phyloP scores from a whole-genome alignment of 2,888 invertebrate genomes.

The Girardia tigrina region DNA sequence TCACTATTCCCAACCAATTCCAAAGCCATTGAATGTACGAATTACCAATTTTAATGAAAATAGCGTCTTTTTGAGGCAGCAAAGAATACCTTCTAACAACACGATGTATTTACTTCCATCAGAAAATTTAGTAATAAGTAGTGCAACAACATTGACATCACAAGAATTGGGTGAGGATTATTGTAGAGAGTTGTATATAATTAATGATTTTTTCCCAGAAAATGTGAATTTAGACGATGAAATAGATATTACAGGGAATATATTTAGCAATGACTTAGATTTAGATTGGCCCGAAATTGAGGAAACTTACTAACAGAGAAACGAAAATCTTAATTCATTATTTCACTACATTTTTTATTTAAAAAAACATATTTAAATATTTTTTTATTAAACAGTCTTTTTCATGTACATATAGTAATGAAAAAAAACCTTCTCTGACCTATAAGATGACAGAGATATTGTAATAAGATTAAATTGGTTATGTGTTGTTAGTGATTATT shows the following conservation, averaged over 20 bases:
- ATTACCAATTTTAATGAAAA: not conserved
- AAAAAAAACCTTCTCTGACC: not conserved
- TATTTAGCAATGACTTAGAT: slow-evolving; percentile 16
- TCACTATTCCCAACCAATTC: not conserved
- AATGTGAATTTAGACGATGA: slow-evolving; percentile 5
- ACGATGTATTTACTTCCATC: slow-evolving; percentile 13
- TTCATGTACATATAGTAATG: not conserved
- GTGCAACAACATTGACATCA: not conserved
- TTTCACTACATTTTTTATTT: not conserved
- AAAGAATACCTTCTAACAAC: not conserved
- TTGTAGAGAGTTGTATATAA: slow-evolving; percentile 18
- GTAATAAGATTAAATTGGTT: slow-evolving; percentile 23
- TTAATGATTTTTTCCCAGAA: slow-evolving; percentile 23
- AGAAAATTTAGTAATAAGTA: slow-evolving; percentile 10
- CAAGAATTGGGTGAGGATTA: slow-evolving; percentile 17
- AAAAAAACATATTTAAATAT: slow-evolving; percentile 11
- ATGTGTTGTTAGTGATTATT: slow-evolving; percentile 12
- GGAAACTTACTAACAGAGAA: not conserved
- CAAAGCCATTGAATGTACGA: not conserved
- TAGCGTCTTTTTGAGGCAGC: not conserved
- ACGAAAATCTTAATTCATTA: slow-evolving; percentile 7
- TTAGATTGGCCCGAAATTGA: slow-evolving; percentile 19
- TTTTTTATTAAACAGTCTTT: slow-evolving; percentile 21
- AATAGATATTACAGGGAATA: slow-evolving; percentile 5
- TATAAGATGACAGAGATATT: slow-evolving; percentile 23